Base-by-base conservation (phyloP, 2,888 invertebrate genomes). In the Diabrotica balteata region DNA sequence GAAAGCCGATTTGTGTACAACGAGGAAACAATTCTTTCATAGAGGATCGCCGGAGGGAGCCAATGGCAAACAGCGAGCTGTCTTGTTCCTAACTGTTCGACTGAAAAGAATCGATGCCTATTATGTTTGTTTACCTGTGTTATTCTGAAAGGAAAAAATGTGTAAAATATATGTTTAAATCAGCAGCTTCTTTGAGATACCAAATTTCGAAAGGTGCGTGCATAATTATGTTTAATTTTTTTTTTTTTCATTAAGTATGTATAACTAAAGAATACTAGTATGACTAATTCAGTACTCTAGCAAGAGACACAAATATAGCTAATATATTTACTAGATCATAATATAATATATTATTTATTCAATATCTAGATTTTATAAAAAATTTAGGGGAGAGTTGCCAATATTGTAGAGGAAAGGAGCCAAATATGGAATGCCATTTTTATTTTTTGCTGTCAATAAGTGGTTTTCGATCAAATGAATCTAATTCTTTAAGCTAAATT, bases 71-170 rank as follows among this genome's bases (percentile, higher is more conserved):
- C 55, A 44, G 55, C 55, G 55, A 10, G 55, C 45, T 11, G 55
- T 57, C 55, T 57, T 57, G 55, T 57, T 44, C 45, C n/a, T 17
- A 57, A 57, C 45, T 57, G n/a, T 43, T 44, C 8, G 17, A 57
- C 8, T 44, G 43, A 57, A 57, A 43, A 51, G 60, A 52, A 57
- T 60, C 60, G 60, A 66, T 55, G 17, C 45, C 32, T 50, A 11
- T 50, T 65, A 44, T n/a, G 43, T 63, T 63, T 63, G 49, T 49
- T 47, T 63, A 66, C 66, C 66, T 66, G 60, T 60, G 44, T 17
- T 22, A 58, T 7, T n/a, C 17, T 43, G 45, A 54, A 59, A 65
- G 59, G 52, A 52, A 46, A n/a, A 52, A 59, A 64, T 52, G 64
- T 64, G 64, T 64, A 59, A 64, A 59, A 43, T 64, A 59, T 59